Evolutionary conservation across 2,888 invertebrate genomes (phyloP).

Genomic region (Harpalus rubripes): DNA sequence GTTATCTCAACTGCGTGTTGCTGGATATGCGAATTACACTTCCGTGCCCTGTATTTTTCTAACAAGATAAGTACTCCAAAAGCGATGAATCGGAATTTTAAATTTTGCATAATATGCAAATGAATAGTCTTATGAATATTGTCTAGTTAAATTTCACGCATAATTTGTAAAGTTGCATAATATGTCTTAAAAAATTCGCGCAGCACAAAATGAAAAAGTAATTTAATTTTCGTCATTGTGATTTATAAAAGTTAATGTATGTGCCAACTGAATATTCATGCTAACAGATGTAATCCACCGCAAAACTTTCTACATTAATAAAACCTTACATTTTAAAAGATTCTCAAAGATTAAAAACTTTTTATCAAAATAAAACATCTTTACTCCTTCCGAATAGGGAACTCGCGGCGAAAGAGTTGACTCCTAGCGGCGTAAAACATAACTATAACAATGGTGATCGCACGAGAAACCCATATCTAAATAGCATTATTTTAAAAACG

Average conservation of each 20-base stretch:
- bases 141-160: constrained; percentile 54
- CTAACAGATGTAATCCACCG: constrained; percentile 48
- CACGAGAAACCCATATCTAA: too few species aligned
- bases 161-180: constrained; percentile 55
- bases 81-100: constrained; percentile 48
- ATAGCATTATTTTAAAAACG: too few species aligned
- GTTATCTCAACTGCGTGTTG: constrained; percentile 42
- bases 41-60: constrained; percentile 16
- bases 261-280: constrained; percentile 51
- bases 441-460: too few species aligned
- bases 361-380: constrained; percentile 47
- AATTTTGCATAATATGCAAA: constrained; percentile 51
- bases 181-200: constrained; percentile 42
- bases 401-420: too few species aligned
- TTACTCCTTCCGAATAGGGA: constrained; percentile 10
- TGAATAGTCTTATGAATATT: constrained; percentile 48
- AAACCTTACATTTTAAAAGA: constrained; percentile 47
- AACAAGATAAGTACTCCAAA: constrained; percentile 29
- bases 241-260: constrained; percentile 58
- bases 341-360: constrained; percentile 43
- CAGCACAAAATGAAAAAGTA: constrained; percentile 31
- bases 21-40: neutral
- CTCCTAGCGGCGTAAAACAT: too few species aligned
- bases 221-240: constrained; percentile 45
- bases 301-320: constrained; percentile 44